These are phyloP conservation scores for Plectropomus leopardus DNA, from an alignment of 2,113 vertebrate genomes.

Conservation along the genomic window DNA sequence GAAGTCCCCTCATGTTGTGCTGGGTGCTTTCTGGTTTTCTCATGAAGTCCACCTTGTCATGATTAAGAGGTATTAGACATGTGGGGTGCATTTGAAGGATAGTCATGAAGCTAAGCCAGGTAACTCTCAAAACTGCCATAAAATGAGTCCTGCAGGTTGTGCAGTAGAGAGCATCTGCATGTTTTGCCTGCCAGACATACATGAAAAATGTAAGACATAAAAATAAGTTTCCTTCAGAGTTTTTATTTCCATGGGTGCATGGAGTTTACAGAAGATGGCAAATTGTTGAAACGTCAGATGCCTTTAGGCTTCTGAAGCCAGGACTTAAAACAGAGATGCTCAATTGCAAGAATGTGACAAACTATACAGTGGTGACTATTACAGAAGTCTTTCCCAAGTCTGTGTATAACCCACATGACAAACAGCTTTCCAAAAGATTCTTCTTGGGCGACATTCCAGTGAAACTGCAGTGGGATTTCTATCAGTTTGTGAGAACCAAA, in stretches of 20 bases:
- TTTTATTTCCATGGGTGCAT: not conserved
- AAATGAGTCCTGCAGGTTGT: slow-evolving; percentile 38
- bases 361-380: not conserved
- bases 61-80: slow-evolving; percentile 66
- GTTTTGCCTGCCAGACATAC: slow-evolving; percentile 9
- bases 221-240: too few species aligned
- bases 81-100: slow-evolving; percentile 53
- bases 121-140: slow-evolving; percentile 46
- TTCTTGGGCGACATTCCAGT: not conserved
- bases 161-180: slow-evolving; percentile 25
- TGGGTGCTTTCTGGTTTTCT: slow-evolving; percentile 48
- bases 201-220: not conserved
- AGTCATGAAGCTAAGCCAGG: slow-evolving; percentile 44
- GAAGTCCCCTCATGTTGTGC: slow-evolving; percentile 22
- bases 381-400: not conserved
- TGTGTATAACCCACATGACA: not conserved
- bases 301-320: not conserved
- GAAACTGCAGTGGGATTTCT: not conserved
- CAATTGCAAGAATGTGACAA: not conserved
- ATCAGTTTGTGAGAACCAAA: not conserved
- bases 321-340: not conserved
- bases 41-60: slow-evolving; percentile 59
- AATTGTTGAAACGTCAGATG: not conserved
- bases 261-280: not conserved
- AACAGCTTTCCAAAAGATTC: not conserved